Conservation (phyloP, 2,888 invertebrate species). For the Malthinus flaveolus region DNA sequence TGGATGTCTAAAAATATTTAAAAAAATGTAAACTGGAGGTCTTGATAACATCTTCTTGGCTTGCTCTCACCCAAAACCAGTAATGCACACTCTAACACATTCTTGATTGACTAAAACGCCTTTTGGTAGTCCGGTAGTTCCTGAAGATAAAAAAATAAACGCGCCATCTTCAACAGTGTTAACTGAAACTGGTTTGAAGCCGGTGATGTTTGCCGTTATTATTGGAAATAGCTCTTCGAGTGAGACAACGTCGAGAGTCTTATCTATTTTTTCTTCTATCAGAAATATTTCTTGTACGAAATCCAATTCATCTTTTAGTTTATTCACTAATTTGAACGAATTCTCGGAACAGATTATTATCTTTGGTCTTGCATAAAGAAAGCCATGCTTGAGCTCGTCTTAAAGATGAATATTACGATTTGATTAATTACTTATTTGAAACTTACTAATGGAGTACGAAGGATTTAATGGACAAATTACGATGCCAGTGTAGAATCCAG, state of each 20-base stretch:
- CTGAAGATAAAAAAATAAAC: constrained; percentile 69
- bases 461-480: background rate
- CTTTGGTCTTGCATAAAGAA: constrained; percentile 69
- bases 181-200: constrained; percentile 24
- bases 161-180: background rate
- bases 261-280: background rate
- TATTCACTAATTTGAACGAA: background rate
- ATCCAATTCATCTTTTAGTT: constrained; percentile 2
- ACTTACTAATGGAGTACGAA: background rate
- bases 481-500: background rate
- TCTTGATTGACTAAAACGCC: constrained; percentile 68
- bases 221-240: background rate
- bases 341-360: constrained; percentile 66
- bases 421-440: too few relatives aligned
- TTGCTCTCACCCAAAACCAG: background rate
- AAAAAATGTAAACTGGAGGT: background rate
- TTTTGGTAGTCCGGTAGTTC: constrained; percentile 80
- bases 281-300: background rate
- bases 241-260: background rate
- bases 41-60: background rate
- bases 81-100: background rate
- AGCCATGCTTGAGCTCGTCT: constrained; percentile 71
- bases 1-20: background rate
- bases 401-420: constrained; percentile 35
- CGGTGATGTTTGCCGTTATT: constrained; percentile 12